Evolutionary conservation across 2,113 vertebrate genomes (phyloP), one percentile per base, ranked within the genome.

Genomic region (Protomyctophum bolini): DNA sequence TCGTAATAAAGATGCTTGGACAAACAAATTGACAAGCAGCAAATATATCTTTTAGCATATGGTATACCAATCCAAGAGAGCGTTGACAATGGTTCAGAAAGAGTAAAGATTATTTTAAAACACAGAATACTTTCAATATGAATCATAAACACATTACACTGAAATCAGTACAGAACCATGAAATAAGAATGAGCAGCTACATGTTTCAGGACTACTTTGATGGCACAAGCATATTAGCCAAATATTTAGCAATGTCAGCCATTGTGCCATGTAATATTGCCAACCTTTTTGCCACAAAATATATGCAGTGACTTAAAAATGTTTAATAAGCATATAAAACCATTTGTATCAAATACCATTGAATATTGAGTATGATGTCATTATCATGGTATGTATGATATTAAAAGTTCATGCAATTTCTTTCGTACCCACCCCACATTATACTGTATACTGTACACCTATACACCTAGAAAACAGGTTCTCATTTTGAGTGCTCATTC

Each of bases 331-430:
- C 28, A 10, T 85, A 85, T 72, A 91, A 87, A 90, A 86, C 58
- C 73, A 68, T 58, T 69, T 45, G 73, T 86, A 83, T 77, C 83
- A 86, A 89, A 86, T 63, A 74, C 79, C 8, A 70, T 57, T 49
- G 77, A 77, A 75, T 69, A 50, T 76, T 63, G 73, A 79, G 75
- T 73, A 63, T 75, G 21, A 72, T 63, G 73, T 76, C 72, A 71
- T 67, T 62, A 47, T 67, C 63, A 66, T 65, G 56, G 11, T 76
- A 49, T 63, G 48, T 8, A 74, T 71, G 63, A 80, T 58, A 29
- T 47, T 71, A 75, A 55, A 79, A 63, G 66, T 76, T 74, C 87
- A 86, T 90, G 87, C 86, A 86, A 62, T 80, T 77, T 77, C 75
- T 63, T 76, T 57, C 11, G 59, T 70, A 71, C 68, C 66, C 63